phyloP scores from a whole-genome alignment of 2,888 invertebrate species.

The Noctua janthe region DNA sequence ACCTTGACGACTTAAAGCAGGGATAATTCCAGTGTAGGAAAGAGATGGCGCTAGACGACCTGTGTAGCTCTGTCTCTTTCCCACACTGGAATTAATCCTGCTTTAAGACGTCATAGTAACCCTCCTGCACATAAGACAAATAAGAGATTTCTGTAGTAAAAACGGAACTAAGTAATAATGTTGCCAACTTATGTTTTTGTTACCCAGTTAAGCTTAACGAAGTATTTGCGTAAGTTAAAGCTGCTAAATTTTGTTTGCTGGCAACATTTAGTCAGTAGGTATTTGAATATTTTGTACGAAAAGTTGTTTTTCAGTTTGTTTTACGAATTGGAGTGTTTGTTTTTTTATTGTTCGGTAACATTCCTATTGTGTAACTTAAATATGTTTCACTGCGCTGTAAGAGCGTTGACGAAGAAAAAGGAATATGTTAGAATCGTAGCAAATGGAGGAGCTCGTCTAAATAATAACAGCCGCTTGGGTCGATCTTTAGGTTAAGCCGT shows the following conservation, averaged over 20 bases:
- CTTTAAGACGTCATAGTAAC: too few species aligned
- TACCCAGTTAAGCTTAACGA: conserved; percentile 16
- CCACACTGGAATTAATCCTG: too few species aligned
- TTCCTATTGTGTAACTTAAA: not conserved
- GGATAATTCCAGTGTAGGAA: too few species aligned
- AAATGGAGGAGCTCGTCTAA: too few species aligned
- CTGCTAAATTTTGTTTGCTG: conserved; percentile 6
- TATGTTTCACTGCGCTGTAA: not conserved
- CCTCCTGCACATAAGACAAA: not conserved
- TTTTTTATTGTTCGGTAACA: not conserved
- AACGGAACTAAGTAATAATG: conserved; percentile 3
- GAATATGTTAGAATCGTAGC: too few species aligned
- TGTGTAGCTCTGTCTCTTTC: too few species aligned
- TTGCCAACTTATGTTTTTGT: conserved; percentile 12
- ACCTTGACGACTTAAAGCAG: too few species aligned
- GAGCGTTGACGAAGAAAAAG: not conserved
- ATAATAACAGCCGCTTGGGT: too few species aligned
- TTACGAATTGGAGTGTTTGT: not conserved
- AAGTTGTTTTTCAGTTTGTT: not conserved
- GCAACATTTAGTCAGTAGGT: not conserved
- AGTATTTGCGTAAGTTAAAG: conserved; percentile 18
- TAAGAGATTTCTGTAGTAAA: not conserved
- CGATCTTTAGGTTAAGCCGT: too few species aligned
- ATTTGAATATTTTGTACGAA: not conserved
- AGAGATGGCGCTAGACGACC: too few species aligned